phyloP scores from a whole-genome alignment of 1,140 invertebrate genomes.

The Eufriesea mexicana region DNA sequence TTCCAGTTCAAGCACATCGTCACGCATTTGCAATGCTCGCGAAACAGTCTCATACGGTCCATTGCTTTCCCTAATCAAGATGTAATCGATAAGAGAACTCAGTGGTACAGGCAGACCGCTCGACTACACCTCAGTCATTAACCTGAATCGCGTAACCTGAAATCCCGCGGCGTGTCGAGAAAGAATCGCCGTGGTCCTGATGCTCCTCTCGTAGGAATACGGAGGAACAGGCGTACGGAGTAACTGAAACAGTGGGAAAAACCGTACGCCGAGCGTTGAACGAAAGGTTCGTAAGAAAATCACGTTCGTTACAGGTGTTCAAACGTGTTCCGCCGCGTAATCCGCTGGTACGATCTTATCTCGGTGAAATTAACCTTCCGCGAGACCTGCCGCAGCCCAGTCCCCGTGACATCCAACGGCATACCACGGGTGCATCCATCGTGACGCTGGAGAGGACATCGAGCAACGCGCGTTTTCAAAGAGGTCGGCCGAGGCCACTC shows the following conservation, averaged over 20 bases:
- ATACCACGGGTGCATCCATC: slow-evolving; percentile 59
- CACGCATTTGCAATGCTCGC: not conserved
- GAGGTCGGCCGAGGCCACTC: slow-evolving; percentile 43
- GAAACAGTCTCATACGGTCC: not conserved
- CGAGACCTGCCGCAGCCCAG: slow-evolving; percentile 47
- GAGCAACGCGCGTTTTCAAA: slow-evolving; percentile 42
- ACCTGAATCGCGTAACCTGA: slow-evolving; percentile 34
- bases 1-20: not conserved
- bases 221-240: not conserved
- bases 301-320: slow-evolving; percentile 65
- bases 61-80: not conserved
- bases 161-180: slow-evolving; percentile 9
- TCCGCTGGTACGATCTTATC: slow-evolving; percentile 63
- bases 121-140: slow-evolving; percentile 37
- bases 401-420: slow-evolving; percentile 61
- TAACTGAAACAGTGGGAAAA: slow-evolving; percentile 9
- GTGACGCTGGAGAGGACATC: slow-evolving; percentile 54
- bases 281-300: slow-evolving; percentile 52
- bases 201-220: not conserved
- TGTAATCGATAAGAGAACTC: slow-evolving; percentile 12
- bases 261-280: slow-evolving; percentile 36
- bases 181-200: slow-evolving; percentile 7
- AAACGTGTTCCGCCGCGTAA: slow-evolving; percentile 60
- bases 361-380: slow-evolving; percentile 56
- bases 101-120: not conserved